Conservation (phyloP, 2,797 vertebrate species). For the Simalia tracyae region DNA sequence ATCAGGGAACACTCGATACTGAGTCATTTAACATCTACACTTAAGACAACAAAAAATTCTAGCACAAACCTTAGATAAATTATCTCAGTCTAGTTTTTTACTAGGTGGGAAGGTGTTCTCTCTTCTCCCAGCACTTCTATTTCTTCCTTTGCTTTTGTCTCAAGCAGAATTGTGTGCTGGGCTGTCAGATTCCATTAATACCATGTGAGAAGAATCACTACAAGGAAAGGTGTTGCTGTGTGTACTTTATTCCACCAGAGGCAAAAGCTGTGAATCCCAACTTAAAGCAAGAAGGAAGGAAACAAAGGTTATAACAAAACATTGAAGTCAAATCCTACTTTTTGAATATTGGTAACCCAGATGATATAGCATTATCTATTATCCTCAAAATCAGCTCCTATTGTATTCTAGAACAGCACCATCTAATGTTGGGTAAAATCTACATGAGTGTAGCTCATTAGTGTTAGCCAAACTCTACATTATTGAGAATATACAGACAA, state of each 20-base stretch:
- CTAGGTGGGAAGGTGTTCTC: conserved; percentile 46
- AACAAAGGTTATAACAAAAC: neutral
- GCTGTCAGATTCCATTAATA: conserved; percentile 33
- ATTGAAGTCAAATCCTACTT: conserved; percentile 7
- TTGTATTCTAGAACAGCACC: neutral
- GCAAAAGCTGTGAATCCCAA: neutral
- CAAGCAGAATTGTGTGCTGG: conserved; percentile 17
- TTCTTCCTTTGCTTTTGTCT: conserved; percentile 55
- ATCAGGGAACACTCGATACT: conserved; percentile 53
- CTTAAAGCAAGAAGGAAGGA: neutral
- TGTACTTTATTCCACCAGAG: neutral
- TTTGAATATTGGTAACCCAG: neutral
- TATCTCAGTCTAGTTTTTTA: conserved; percentile 57
- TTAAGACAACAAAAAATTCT: conserved; percentile 61
- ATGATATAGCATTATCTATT: neutral
- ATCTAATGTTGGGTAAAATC: neutral
- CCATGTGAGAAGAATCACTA: conserved; percentile 34
- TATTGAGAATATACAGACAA: neutral
- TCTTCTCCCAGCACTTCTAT: conserved; percentile 51
- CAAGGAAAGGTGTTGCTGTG: neutral
- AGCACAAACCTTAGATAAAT: conserved; percentile 44
- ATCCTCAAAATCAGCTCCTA: neutral
- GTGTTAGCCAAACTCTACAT: neutral
- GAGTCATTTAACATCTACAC: conserved; percentile 65
- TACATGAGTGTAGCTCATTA: neutral